Base-by-base conservation (phyloP, 2,797 vertebrate species). In the Protonibea diacanthus region DNA sequence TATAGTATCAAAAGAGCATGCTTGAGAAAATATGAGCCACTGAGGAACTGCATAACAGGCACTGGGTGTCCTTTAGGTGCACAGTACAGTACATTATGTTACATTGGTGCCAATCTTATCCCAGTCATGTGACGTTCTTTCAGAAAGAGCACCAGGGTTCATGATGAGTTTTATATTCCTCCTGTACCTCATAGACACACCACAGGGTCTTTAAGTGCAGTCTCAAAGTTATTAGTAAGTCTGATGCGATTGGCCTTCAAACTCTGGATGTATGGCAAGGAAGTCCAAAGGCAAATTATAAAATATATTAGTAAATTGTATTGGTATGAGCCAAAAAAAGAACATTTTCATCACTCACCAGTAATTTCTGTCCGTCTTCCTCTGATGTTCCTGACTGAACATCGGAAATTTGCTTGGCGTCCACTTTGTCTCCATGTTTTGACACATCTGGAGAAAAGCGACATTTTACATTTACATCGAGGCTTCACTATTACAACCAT, bases 291-390 rank as follows among this genome's bases (percentile, higher is more conserved):
- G 6, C 3, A 56, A 25, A 38, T 4, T 3, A 13, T 25, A 14
- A 47, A 59, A 27, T 45, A 13, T 42, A 3, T 45, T 2, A 33
- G 3, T 71, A 47, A 63, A 73, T 9, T 25, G 5, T 3, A 59
- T 6, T 12, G 13, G 10, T n/a, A 3, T 52, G 49, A 27, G 4
- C 42, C 27, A 4, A 55, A 55, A 64, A 15, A 18, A 13, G 20
- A 25, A 56, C 25, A 0, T 42, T 12, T 18, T 25, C 56, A 20
- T 69, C 12, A 84, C 91, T 90, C 73, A 94, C 95, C 91, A 76
- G 42, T 78, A 88, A 58, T 60, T 82, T 84, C 27, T 89, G 77
- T 58, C 3, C 8, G 14, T 83, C 72, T 33, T 88, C 83, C 27
- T 87, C 81, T 10, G 76, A 74, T 49, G 77, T 52, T 87, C 48